Evolutionary conservation across 2,797 vertebrate species (phyloP).

Genomic region (Intellagama lesueurii): DNA sequence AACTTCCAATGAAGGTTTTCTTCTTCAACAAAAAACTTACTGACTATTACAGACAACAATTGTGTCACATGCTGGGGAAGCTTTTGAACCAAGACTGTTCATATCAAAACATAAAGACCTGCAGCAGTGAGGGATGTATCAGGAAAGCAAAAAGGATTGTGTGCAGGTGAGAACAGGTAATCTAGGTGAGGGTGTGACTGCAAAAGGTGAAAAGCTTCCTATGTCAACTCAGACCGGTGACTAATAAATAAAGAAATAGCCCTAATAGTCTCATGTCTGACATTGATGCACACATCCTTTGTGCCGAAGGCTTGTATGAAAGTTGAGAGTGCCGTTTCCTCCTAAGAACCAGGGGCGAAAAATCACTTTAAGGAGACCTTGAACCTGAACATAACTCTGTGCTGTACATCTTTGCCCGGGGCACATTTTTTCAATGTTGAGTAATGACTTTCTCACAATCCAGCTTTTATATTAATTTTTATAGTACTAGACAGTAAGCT

Average conservation of each 20-base stretch:
- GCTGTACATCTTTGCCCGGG: slow-evolving; percentile 69
- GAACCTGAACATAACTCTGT: slow-evolving; percentile 65
- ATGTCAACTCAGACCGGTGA: slow-evolving; percentile 56
- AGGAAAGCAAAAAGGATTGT: slow-evolving; percentile 37
- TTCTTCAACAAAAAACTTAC: not conserved
- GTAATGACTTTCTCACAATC: slow-evolving; percentile 80
- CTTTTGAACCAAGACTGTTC: slow-evolving; percentile 63
- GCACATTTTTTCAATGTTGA: slow-evolving; percentile 80
- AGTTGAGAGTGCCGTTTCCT: slow-evolving; percentile 32
- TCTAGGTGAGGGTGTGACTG: slow-evolving; percentile 58
- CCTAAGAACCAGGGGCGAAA: not conserved
- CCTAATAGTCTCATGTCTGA: slow-evolving; percentile 48
- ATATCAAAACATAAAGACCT: slow-evolving; percentile 61
- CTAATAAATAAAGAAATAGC: slow-evolving; percentile 59
- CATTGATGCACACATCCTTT: slow-evolving; percentile 36
- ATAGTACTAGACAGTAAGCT: slow-evolving; percentile 67
- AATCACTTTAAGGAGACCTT: slow-evolving; percentile 54
- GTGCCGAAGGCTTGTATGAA: slow-evolving; percentile 47
- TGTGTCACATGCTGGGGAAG: not conserved
- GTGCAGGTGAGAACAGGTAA: slow-evolving; percentile 72
- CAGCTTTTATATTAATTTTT: slow-evolving; percentile 77
- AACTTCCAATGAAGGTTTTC: not conserved
- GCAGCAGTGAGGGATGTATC: slow-evolving; percentile 42
- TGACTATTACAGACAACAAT: not conserved
- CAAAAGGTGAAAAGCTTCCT: slow-evolving; percentile 65